These are phyloP conservation scores for Heliocidaris tuberculata DNA, from an alignment of 35 echinoderm and acorn worm species.

Conservation along the genomic window DNA sequence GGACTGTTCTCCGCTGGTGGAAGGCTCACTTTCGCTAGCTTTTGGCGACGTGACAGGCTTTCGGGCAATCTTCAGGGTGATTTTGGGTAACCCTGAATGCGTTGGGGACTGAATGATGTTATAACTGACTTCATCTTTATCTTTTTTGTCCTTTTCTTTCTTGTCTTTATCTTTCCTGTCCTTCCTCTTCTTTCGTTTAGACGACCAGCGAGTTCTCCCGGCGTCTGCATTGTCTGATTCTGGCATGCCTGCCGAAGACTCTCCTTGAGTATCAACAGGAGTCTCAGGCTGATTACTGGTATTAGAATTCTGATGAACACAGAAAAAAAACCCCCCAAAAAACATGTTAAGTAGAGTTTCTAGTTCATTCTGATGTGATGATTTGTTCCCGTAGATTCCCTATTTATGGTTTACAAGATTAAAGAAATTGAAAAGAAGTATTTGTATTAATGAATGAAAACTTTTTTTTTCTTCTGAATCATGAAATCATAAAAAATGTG, in stretches of 20 bases:
- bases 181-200: constrained; percentile 27
- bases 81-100: constrained; percentile 42
- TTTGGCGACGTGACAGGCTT: constrained; percentile 31
- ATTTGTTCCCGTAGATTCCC: no score
- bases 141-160: constrained; percentile 34
- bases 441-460: no score
- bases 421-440: no score
- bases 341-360: neutral
- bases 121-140: constrained; percentile 48
- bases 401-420: no score
- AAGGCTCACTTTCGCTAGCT: constrained; percentile 29
- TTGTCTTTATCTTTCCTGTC: constrained; percentile 42
- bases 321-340: neutral
- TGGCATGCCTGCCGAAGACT: constrained; percentile 21
- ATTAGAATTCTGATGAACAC: constrained; percentile 36
- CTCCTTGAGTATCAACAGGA: constrained; percentile 30
- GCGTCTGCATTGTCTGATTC: constrained; percentile 58
- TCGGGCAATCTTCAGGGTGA: constrained; percentile 59
- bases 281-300: constrained; percentile 30
- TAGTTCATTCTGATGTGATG: no score
- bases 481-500: no score
- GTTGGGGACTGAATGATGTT: constrained; percentile 56
- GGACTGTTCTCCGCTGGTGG: constrained; percentile 24
- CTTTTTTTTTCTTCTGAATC: no score
- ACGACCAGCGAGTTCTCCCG: neutral